Percentiles rank a stretch among this genome's conserved stretches.
Evolutionary conservation across 2,797 vertebrate species (phyloP).

Genomic region (Nasua narica): DNA sequence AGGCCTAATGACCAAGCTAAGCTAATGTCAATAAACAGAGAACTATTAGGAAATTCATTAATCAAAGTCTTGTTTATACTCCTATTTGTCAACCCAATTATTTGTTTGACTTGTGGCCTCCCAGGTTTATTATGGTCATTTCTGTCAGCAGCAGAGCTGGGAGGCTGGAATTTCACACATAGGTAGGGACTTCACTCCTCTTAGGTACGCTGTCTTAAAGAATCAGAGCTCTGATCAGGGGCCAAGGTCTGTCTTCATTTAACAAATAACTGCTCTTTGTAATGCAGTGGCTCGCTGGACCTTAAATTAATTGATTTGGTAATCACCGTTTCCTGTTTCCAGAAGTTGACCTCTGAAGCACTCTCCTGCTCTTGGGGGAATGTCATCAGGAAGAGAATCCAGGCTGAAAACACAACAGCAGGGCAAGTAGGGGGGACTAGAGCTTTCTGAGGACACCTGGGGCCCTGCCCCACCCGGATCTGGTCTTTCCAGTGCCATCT

Average conservation of each 20-base stretch:
- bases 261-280: conserved; percentile 25
- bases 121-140: conserved; percentile 58
- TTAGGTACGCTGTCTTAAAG: not conserved
- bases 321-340: conserved; percentile 52
- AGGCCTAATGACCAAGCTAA: conserved; percentile 66
- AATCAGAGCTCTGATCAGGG: not conserved
- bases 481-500: not conserved
- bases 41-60: conserved; percentile 76
- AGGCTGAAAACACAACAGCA: not conserved
- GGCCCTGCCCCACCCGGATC: not conserved
- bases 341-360: conserved; percentile 28
- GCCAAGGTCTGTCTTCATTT: conserved; percentile 33
- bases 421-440: not conserved
- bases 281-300: not conserved
- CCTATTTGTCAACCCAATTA: conserved; percentile 78
- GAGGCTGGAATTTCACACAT: conserved; percentile 38
- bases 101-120: conserved; percentile 78
- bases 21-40: conserved; percentile 77
- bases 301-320: conserved; percentile 56
- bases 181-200: not conserved
- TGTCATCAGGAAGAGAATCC: not conserved
- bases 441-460: not conserved
- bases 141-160: conserved; percentile 47
- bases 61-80: conserved; percentile 68
- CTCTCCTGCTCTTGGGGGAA: not conserved